phyloP scores from a whole-genome alignment of 2,888 invertebrate species.

The Apomyelois bistriatella region DNA sequence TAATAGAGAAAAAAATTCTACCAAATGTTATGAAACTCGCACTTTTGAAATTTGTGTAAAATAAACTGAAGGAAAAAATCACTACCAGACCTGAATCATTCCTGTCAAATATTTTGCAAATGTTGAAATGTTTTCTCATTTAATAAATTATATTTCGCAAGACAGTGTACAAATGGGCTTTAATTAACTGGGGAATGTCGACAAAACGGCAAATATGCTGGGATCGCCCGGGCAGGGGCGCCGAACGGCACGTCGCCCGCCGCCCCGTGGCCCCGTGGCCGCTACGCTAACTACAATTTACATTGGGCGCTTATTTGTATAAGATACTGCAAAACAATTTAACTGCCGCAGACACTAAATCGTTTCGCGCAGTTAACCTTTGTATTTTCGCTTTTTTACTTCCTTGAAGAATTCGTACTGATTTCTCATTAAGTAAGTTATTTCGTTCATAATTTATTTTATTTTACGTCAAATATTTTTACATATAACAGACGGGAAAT shows the following conservation, averaged over 20 bases:
- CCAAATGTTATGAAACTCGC: background rate
- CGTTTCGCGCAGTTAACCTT: conserved; percentile 5
- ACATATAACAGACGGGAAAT: background rate
- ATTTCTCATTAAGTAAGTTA: background rate
- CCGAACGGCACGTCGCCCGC: conserved; percentile 29
- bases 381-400: background rate
- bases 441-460: background rate
- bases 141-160: conserved; percentile 70
- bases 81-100: conserved; percentile 32
- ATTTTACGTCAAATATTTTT: background rate
- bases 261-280: conserved; percentile 32
- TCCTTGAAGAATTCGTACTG: background rate
- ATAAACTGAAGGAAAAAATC: conserved; percentile 17
- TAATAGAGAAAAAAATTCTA: background rate
- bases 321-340: conserved; percentile 48
- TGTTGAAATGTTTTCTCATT: conserved; percentile 54
- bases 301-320: conserved; percentile 60
- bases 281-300: conserved; percentile 62
- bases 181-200: conserved; percentile 76
- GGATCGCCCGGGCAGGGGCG: conserved; percentile 49
- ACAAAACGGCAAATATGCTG: conserved; percentile 68
- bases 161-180: conserved; percentile 75
- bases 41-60: too few species aligned
- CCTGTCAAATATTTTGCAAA: conserved; percentile 48
- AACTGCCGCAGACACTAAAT: conserved; percentile 42